phyloP scores from a whole-genome alignment of 2,797 vertebrate genomes.

The Sternotherus odoratus region DNA sequence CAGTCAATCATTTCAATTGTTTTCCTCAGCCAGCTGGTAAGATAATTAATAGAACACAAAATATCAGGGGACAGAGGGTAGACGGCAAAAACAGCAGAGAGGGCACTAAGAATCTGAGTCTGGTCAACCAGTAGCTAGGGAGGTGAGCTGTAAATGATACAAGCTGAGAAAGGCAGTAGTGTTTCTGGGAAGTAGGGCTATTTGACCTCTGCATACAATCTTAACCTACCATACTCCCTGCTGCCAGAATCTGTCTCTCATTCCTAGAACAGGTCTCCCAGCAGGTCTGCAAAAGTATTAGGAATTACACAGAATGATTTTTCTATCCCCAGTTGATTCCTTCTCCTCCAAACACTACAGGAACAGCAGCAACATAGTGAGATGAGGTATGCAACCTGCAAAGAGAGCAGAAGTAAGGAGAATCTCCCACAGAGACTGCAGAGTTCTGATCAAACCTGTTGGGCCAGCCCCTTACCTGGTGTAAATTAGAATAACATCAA shows the following conservation, averaged over 20 bases:
- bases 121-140: not conserved
- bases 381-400: too few relatives aligned
- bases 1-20: not conserved
- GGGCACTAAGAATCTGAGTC: not conserved
- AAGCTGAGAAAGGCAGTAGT: not conserved
- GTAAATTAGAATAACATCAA: not conserved
- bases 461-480: not conserved
- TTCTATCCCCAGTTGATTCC: constrained; percentile 2
- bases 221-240: not conserved
- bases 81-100: not conserved
- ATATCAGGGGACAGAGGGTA: not conserved
- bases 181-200: not conserved
- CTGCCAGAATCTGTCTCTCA: constrained; percentile 29
- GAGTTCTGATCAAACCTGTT: not conserved
- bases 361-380: not conserved
- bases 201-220: not conserved
- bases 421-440: not conserved
- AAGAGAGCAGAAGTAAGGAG: not conserved
- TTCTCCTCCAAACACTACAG: not conserved
- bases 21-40: fast-evolving
- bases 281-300: constrained; percentile 23
- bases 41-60: not conserved
- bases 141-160: not conserved
- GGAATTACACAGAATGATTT: not conserved
- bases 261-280: not conserved